phyloP scores from a whole-genome alignment of 2,113 vertebrate genomes.

The Rhipidura dahli region DNA sequence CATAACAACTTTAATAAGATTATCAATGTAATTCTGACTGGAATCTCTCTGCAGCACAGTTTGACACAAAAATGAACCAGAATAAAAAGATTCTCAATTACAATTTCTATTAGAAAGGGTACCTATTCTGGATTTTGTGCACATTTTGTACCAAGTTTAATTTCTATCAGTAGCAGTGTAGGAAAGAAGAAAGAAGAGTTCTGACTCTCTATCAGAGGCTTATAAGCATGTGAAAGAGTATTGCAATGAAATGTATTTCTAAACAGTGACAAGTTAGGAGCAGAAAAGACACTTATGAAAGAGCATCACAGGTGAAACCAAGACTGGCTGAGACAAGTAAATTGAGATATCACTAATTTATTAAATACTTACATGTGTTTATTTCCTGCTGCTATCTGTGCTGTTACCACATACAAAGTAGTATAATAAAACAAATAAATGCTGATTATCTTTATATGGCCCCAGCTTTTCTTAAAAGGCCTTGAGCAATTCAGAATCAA shows the following conservation, averaged over 20 bases:
- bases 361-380: not conserved
- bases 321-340: not conserved
- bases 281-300: not conserved
- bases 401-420: not conserved
- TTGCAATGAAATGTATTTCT: not conserved
- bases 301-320: not conserved
- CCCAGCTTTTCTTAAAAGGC: not conserved
- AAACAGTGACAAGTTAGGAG: not conserved
- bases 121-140: not conserved
- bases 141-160: not conserved
- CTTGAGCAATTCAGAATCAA: not conserved
- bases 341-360: not conserved
- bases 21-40: not conserved
- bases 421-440: not conserved
- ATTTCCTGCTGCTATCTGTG: not conserved
- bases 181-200: not conserved
- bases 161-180: not conserved
- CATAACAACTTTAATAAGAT: not conserved
- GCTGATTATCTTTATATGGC: fast-evolving
- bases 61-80: not conserved
- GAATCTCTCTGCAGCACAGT: not conserved
- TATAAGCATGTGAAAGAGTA: not conserved
- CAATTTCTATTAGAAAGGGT: not conserved
- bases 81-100: not conserved
- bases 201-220: not conserved